Evolutionary conservation across 2,113 vertebrate genomes (phyloP).

Genomic region (Lagopus leucura): DNA sequence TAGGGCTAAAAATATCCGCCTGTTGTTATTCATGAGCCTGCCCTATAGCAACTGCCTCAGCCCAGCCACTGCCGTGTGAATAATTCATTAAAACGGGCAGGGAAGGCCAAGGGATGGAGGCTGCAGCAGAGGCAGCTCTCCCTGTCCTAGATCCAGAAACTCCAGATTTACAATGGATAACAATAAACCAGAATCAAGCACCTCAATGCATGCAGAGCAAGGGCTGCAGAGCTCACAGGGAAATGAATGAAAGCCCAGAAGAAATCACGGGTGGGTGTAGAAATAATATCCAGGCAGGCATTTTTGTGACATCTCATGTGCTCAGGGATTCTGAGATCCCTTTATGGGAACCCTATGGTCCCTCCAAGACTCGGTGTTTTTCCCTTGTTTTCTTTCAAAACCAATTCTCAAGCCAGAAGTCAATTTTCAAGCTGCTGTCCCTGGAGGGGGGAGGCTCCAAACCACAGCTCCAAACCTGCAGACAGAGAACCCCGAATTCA

Average conservation of each 20-base stretch:
- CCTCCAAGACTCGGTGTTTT: neutral
- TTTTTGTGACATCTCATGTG: neutral
- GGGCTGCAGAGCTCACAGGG: neutral
- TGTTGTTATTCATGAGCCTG: neutral
- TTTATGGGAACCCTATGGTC: neutral
- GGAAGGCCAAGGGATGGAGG: neutral
- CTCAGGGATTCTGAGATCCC: neutral
- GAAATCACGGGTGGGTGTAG: neutral
- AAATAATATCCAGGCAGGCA: neutral
- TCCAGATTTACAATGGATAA: neutral
- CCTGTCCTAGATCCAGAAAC: neutral
- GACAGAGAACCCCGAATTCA: neutral
- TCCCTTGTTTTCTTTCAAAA: neutral
- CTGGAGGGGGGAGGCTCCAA: neutral
- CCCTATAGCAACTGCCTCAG: neutral
- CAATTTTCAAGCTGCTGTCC: neutral
- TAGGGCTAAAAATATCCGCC: conserved; percentile 55
- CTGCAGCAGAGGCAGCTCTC: no score
- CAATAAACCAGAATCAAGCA: neutral
- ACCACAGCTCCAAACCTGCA: neutral
- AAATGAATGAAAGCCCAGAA: neutral
- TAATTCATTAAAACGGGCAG: conserved; percentile 25
- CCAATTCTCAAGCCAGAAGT: neutral
- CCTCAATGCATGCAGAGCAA: fast-evolving
- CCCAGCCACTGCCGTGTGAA: neutral